Conservation (phyloP, 1,140 invertebrate genomes). For the Lepidostoma basale region DNA sequence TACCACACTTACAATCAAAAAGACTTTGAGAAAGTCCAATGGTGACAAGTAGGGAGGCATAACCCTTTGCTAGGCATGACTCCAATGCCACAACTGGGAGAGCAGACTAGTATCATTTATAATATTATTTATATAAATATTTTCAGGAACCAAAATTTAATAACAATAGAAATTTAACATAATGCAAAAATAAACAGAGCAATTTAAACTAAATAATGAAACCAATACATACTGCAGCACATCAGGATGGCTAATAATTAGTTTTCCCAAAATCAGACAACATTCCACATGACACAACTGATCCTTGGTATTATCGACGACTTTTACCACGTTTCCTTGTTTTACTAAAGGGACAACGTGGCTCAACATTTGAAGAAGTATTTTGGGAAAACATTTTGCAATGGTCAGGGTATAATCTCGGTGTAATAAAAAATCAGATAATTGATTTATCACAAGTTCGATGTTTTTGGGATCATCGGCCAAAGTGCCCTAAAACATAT, state of each 20-base stretch:
- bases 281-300: conserved; percentile 51
- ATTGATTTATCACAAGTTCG: conserved; percentile 45
- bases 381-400: conserved; percentile 55
- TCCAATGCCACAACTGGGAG: too few relatives aligned
- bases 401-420: conserved; percentile 49
- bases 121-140: too few relatives aligned
- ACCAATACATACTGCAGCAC: conserved; percentile 58
- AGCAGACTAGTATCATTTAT: too few relatives aligned
- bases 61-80: too few relatives aligned
- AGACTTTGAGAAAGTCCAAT: too few relatives aligned
- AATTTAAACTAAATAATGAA: background rate
- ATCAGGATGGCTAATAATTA: conserved; percentile 59
- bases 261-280: conserved; percentile 57
- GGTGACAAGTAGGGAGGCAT: too few relatives aligned
- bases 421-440: conserved; percentile 52
- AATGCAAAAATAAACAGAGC: background rate
- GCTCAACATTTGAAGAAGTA: conserved; percentile 51
- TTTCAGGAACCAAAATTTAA: too few relatives aligned
- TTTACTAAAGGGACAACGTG: conserved; percentile 47
- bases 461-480: background rate
- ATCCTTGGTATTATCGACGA: conserved; percentile 23
- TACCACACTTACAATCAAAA: too few relatives aligned
- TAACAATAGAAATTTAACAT: background rate
- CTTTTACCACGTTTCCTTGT: background rate
- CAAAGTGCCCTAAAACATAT: conserved; percentile 13